phyloP scores from a whole-genome alignment of 1,140 invertebrate genomes.

The Brachionus plicatilis region DNA sequence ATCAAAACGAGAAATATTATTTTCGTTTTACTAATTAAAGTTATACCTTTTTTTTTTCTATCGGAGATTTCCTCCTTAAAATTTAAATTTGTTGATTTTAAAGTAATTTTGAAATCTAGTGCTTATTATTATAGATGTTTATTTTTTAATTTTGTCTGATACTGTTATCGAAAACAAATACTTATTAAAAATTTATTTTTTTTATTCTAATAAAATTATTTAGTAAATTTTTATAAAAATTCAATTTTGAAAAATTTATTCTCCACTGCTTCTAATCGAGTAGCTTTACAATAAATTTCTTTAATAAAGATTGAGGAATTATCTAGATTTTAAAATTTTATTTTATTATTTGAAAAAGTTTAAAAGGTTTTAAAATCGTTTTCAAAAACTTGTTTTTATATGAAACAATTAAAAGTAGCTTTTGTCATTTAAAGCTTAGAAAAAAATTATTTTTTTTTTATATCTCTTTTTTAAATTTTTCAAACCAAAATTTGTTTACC shows the following conservation, averaged over 20 bases:
- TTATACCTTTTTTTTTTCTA: background rate
- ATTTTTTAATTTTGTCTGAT: background rate
- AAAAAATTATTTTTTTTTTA: too few relatives aligned
- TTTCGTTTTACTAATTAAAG: background rate
- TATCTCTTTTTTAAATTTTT: too few relatives aligned
- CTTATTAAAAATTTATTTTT: slow-evolving; percentile 5
- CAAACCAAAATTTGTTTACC: too few relatives aligned
- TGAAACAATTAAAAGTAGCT: too few relatives aligned
- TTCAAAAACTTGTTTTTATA: too few relatives aligned
- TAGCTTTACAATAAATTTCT: background rate
- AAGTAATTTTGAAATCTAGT: background rate
- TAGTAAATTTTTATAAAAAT: background rate
- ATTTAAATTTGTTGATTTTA: background rate
- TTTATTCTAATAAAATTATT: slow-evolving; percentile 19
- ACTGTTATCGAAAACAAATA: slow-evolving; percentile 3
- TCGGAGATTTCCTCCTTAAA: background rate
- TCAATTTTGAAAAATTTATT: background rate
- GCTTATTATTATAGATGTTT: background rate
- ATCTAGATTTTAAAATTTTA: too few relatives aligned
- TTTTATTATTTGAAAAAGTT: too few relatives aligned
- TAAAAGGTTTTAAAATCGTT: too few relatives aligned
- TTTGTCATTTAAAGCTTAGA: too few relatives aligned
- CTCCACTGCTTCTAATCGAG: background rate
- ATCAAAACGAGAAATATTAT: background rate
- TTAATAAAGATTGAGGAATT: background rate